A percentile compares a stretch with the other conserved stretches of the same genome.
Evolutionary conservation across 2,797 vertebrate genomes (phyloP).

Genomic region (Myoxocephalus aenaeus): DNA sequence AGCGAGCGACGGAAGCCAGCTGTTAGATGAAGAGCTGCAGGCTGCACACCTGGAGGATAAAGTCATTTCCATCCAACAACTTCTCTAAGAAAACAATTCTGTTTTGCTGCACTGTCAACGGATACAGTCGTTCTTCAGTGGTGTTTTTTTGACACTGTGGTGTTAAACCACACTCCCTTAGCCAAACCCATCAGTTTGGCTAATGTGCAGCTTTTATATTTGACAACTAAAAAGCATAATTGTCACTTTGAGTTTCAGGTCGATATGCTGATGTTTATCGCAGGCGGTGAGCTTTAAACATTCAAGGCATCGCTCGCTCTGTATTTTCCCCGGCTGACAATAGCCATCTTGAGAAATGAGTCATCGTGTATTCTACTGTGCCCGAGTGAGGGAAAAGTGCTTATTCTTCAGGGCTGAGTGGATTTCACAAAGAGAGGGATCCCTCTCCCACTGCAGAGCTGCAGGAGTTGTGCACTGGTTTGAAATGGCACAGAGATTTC

Average conservation of each 20-base stretch:
- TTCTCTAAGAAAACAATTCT: not conserved
- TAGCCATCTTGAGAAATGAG: slow-evolving; percentile 42
- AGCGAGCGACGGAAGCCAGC: not conserved
- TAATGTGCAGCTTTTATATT: not conserved
- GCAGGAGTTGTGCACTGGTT: slow-evolving; percentile 26
- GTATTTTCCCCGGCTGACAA: slow-evolving; percentile 38
- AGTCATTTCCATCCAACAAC: fast-evolving
- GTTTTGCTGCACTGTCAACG: not conserved
- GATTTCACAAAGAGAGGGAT: slow-evolving; percentile 62
- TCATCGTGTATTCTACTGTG: slow-evolving; percentile 38
- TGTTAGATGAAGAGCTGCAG: not conserved
- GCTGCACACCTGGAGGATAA: not conserved
- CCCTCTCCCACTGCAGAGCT: slow-evolving; percentile 35
- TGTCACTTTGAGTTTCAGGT: not conserved
- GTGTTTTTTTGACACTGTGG: not conserved
- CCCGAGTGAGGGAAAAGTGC: slow-evolving; percentile 44
- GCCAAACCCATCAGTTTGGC: not conserved
- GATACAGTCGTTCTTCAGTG: not conserved
- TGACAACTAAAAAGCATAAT: not conserved
- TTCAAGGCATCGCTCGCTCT: not conserved
- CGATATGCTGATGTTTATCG: slow-evolving; percentile 1
- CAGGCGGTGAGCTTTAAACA: not conserved
- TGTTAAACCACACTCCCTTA: not conserved
- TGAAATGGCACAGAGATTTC: slow-evolving; percentile 38
- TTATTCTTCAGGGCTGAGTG: slow-evolving; percentile 59